phyloP scores from a whole-genome alignment of 2,113 vertebrate species.

The Sprattus sprattus region DNA sequence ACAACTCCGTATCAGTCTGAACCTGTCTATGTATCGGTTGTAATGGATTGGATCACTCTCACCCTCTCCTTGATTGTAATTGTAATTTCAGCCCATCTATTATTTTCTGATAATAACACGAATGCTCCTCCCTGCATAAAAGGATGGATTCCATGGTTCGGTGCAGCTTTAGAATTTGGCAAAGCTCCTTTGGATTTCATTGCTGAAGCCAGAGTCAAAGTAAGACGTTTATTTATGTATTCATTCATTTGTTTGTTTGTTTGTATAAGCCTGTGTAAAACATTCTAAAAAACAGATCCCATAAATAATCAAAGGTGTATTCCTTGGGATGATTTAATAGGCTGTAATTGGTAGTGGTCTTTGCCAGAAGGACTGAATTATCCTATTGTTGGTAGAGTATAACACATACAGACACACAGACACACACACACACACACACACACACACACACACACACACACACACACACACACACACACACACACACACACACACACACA shows the following conservation, averaged over 20 bases:
- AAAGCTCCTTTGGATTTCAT: constrained; percentile 78
- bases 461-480: neutral
- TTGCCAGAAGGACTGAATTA: neutral
- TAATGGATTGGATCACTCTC: constrained; percentile 46
- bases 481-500: neutral
- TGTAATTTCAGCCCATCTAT: constrained; percentile 39
- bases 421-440: neutral
- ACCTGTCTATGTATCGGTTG: neutral
- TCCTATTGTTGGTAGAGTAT: too few species aligned
- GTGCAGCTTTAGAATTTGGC: constrained; percentile 74
- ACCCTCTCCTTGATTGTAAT: constrained; percentile 36
- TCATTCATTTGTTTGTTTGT: neutral
- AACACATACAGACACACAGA: too few species aligned
- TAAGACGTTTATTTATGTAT: constrained; percentile 46
- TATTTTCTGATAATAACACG: constrained; percentile 51
- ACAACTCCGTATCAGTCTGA: neutral
- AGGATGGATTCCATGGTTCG: constrained; percentile 82
- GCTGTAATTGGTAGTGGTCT: too few species aligned
- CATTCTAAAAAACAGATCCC: neutral
- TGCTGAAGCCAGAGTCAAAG: constrained; percentile 72
- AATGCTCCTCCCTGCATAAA: constrained; percentile 69
- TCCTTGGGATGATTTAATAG: neutral
- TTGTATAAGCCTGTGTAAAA: neutral
- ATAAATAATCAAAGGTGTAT: neutral
- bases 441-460: too few species aligned